Evolutionary conservation across 2,888 invertebrate genomes (phyloP), one percentile per base, ranked within the genome.

Genomic region (Hirudinaria manillensis): DNA sequence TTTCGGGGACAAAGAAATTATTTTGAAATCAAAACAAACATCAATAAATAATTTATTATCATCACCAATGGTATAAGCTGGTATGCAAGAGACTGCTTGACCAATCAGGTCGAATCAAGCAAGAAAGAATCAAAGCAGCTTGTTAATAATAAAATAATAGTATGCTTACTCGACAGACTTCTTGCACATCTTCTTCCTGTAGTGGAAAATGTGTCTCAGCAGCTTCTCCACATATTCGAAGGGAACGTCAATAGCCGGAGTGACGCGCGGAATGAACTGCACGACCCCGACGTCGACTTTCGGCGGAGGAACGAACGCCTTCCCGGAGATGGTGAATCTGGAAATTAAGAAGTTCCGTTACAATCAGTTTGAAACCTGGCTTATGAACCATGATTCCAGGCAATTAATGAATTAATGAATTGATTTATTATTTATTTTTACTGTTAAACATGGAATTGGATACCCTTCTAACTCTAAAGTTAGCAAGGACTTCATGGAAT

Each of bases 231-330:
- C 91, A 77, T 93, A 83, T 80, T 89, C 87, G 83, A 96, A 99
- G 0, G 93, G 91, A 55, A 92, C 87, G 13, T 29, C 70, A 21
- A 93, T 91, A 32, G 89, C 87, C 0, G 98, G 96, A 70, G 88
- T 84, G 80, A 89, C 89, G 13, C 91, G 85, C 0, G 99, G 98
- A 24, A 90, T 89, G 70, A 99, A 88, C 70, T 91, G 91, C 0
- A 99, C 94, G 0, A 98, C 93, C 24, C 93, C 95, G 0, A 97
- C 98, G 87, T 99, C 95, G 6, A 99, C 97, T 78, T 98, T 90
- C 0, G 99, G 98, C 82, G 92, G 90, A 0, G 99, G 99, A 45
- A 96, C 89, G 87, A 99, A 99, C 0, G 93, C 92, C 79, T 87
- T 83, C 81, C 97, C 96, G 7, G 93, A 90, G 82, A 99, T 96